Conservation (phyloP, 2,888 invertebrate species). For the Macrosoma leucophasiata region DNA sequence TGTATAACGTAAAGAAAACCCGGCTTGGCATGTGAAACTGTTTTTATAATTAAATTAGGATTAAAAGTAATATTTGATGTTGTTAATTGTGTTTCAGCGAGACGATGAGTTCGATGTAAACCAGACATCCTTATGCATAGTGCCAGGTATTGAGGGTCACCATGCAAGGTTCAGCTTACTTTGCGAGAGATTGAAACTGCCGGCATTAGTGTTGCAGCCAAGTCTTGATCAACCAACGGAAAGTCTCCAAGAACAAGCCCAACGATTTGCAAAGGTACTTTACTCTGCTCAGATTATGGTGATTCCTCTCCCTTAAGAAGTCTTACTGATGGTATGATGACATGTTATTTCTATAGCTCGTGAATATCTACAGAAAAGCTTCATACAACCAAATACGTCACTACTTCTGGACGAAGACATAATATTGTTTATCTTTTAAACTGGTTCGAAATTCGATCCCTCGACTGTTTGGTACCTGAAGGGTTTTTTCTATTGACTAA, state of each 20-base stretch:
- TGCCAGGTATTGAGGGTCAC: slow-evolving; percentile 46
- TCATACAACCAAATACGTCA: no score
- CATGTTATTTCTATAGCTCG: no score
- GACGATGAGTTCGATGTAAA: slow-evolving; percentile 35
- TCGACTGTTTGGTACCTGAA: no score
- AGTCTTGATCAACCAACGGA: slow-evolving; percentile 28
- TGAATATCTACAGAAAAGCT: no score
- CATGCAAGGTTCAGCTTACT: slow-evolving; percentile 32
- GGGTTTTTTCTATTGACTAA: no score
- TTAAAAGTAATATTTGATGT: slow-evolving; percentile 5
- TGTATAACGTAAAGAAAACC: slow-evolving; percentile 1
- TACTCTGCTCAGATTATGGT: no score
- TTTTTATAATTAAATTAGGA: slow-evolving; percentile 3
- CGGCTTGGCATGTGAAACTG: background rate
- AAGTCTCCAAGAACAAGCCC: background rate
- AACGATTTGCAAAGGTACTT: background rate
- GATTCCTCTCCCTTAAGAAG: no score
- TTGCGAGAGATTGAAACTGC: slow-evolving; percentile 39
- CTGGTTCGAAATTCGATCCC: no score
- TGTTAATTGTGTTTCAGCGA: slow-evolving; percentile 29
- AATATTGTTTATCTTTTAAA: no score
- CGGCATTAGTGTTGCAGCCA: slow-evolving; percentile 38
- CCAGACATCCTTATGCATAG: slow-evolving; percentile 34
- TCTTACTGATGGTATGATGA: no score
- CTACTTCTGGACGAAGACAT: no score